Evolutionary conservation across 2,113 vertebrate genomes (phyloP), one percentile per base, ranked within the genome.

Genomic region (Nothobranchius furzeri): DNA sequence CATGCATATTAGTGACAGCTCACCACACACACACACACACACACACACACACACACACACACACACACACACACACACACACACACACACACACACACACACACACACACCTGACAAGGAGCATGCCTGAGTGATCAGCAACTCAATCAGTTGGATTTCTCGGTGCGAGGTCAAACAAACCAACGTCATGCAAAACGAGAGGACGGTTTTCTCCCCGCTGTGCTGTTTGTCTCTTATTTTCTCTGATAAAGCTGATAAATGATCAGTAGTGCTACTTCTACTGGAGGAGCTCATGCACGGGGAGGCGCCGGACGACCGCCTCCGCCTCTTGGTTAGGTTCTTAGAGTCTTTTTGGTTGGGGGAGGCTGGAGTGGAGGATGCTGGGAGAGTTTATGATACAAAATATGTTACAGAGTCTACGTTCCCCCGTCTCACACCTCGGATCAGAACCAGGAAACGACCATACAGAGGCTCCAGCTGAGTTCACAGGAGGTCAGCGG

Each of bases 1-100:
- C 91, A 93, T 93, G 91, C 92, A 93, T 93, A 92, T 89, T 87
- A 84, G 91, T 92, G 91, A 92, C 88, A 56, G 83, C 81, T 81
- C 81, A 63, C 81, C 75, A 74, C 73, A 78, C 84, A 75, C 77
- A 70, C 67, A 45, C 49, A 20, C 67, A 24, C 59, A 20, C 40
- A 36, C 54, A 60, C 63, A 54, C 76, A 40, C 70, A 53, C 79
- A 47, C 82, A 52, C 85, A 89, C 15, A 49, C 48, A 17, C 48
- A 49, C 67, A 45, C 49, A 20, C 67, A 24, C 59, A 20, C 40
- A 36, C 54, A 60, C 63, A 54, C 76, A 40, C 70, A 53, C 79
- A 47, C 82, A 52, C 85, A 89, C 15, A 49, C 48, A 17, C 48
- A 49, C 50, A 25, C 51, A 53, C 45, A 15, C 62, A 49, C 58